Percentiles rank a stretch among this genome's conserved stretches.
Evolutionary conservation across 2,797 vertebrate genomes (phyloP).

Genomic region (Synaphobranchus kaupii): DNA sequence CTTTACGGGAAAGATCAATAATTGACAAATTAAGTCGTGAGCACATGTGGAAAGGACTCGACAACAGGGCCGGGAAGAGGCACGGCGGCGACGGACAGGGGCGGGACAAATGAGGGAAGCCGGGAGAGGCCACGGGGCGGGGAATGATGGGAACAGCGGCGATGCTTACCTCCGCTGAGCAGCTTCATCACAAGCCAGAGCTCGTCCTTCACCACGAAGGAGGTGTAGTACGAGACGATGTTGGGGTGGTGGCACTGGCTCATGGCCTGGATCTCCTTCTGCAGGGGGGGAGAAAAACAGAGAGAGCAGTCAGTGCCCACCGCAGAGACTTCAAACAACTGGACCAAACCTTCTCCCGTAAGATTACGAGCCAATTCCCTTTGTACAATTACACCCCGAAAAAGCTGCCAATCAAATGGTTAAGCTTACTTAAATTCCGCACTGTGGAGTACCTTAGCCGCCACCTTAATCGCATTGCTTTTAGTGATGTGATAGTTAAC

Average conservation of each 20-base stretch:
- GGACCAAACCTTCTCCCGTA: not conserved
- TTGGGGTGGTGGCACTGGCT: conserved; percentile 98
- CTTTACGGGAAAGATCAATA: not conserved
- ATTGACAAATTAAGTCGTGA: not conserved
- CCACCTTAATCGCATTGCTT: not conserved
- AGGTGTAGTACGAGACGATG: conserved; percentile 98
- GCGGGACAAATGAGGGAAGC: not conserved
- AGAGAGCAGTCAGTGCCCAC: not conserved
- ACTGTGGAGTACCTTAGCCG: not conserved
- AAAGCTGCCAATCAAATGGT: not conserved
- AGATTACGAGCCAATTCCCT: not conserved
- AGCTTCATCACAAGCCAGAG: conserved; percentile 99
- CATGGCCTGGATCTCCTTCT: conserved; percentile 99
- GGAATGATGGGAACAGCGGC: not conserved
- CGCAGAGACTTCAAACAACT: too few relatives aligned
- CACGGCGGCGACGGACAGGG: not conserved
- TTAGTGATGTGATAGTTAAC: not conserved
- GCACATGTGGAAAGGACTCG: not conserved
- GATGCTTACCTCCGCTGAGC: conserved; percentile 89
- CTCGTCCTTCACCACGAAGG: conserved; percentile 97
- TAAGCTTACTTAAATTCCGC: conserved; percentile 5
- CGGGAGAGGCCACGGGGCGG: not conserved
- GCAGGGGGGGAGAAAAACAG: conserved; percentile 50
- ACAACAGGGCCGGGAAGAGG: not conserved
- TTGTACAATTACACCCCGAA: not conserved